Base-by-base conservation (phyloP, 2,888 invertebrate species). In the Galerucella nymphaeae region DNA sequence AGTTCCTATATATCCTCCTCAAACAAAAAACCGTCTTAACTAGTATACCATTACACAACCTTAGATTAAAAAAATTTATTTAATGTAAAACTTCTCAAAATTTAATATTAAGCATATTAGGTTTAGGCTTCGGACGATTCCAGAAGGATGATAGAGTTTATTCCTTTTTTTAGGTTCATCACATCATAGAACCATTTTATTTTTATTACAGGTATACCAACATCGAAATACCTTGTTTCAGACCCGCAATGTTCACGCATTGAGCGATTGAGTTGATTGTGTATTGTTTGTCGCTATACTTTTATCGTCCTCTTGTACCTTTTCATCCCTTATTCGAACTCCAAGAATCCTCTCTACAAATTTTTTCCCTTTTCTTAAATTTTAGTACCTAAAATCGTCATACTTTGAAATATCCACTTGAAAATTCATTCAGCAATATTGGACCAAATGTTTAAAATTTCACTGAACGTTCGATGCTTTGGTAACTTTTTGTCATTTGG, bases 231-330 rank as follows among this genome's bases (percentile, higher is more conserved):
- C 82, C 83, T 80, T 82, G 83, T 71, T 79, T 74, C 76, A 75
- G 82, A 84, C 83, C 85, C 81, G 83, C 81, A 84, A 85, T 85
- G 84, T 85, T 84, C 80, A 81, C 83, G 85, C 84, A 83, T 71
- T 64, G 83, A 70, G 76, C 78, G 79, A 50, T 64, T 82, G 82
- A 74, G 81, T 79, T 81, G 81, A 75, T 76, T 75, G 74, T 75
- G 58, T 66, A 76, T 71, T 74, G 78, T 75, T 76, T 79, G 80
- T 70, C 50, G 58, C 78, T 80, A n/a, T n/a, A 79, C 77, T 70
- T 78, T 80, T 75, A 76, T 73, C 73, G 72, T 78, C 78, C 82
- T 75, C 71, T 80, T 65, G 76, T 76, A 76, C 76, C 75, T 77
- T 79, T 76, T 74, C 74, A 76, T 66, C 71, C 70, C 41, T 61